These are phyloP conservation scores for Anomalospiza imberbis DNA, from an alignment of 2,797 vertebrate genomes.

Conservation along the genomic window DNA sequence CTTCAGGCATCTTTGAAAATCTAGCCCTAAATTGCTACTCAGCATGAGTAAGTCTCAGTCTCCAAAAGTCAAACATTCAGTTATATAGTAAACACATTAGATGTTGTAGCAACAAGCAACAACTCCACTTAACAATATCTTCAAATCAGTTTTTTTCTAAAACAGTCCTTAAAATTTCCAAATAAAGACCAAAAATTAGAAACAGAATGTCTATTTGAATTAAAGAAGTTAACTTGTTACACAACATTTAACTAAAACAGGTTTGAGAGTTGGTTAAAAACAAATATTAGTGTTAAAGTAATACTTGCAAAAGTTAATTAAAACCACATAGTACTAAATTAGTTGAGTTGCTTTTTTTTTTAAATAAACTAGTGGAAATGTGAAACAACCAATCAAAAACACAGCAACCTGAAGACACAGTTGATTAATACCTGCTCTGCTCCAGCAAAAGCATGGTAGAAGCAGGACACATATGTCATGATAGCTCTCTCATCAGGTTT, in stretches of 20 bases:
- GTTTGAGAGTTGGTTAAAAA: constrained; percentile 2
- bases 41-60: background rate
- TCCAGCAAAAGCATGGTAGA: constrained; percentile 99
- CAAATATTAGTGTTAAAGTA: background rate
- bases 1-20: background rate
- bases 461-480: constrained; percentile 99
- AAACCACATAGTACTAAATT: background rate
- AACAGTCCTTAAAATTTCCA: background rate
- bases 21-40: background rate
- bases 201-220: background rate
- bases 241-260: background rate
- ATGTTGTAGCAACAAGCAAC: background rate
- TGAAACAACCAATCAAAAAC: constrained; percentile 9
- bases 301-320: constrained; percentile 28
- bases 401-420: constrained; percentile 29
- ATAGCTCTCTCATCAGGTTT: constrained; percentile 98
- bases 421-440: constrained; percentile 90
- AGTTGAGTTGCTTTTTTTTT: background rate
- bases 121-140: background rate
- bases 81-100: background rate
- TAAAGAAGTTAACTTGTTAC: background rate
- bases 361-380: background rate
- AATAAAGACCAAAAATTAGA: background rate
- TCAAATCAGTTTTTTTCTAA: background rate
- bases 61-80: background rate